phyloP scores from a whole-genome alignment of 2,888 invertebrate genomes.

The Rhingia campestris region DNA sequence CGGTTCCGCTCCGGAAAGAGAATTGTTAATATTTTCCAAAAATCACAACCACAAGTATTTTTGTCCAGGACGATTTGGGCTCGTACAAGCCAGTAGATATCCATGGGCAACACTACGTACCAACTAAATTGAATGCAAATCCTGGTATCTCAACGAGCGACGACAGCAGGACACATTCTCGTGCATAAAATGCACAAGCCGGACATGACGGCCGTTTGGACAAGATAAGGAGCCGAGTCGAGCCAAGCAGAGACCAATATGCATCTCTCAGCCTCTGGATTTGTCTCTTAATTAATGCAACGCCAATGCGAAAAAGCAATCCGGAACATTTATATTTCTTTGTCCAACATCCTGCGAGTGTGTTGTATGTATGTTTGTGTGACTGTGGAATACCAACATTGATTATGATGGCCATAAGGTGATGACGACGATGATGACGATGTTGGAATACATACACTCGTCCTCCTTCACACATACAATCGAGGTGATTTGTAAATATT shows the following conservation, averaged over 20 bases:
- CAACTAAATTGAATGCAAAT: slow-evolving; percentile 48
- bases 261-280: slow-evolving; percentile 34
- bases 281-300: slow-evolving; percentile 72
- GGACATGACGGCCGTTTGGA: slow-evolving; percentile 21
- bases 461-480: slow-evolving; percentile 45
- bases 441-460: neutral
- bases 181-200: slow-evolving; percentile 27
- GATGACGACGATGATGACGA: slow-evolving; percentile 17
- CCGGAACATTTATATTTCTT: slow-evolving; percentile 63
- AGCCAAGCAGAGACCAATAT: neutral
- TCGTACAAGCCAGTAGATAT: neutral
- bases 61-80: neutral
- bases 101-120: neutral
- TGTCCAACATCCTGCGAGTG: slow-evolving; percentile 26
- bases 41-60: slow-evolving; percentile 46
- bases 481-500: slow-evolving; percentile 71
- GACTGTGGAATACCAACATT: slow-evolving; percentile 21
- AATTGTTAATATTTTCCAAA: slow-evolving; percentile 58
- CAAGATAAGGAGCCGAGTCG: slow-evolving; percentile 41
- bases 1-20: slow-evolving; percentile 15
- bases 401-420: slow-evolving; percentile 36
- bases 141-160: slow-evolving; percentile 28
- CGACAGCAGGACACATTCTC: slow-evolving; percentile 29
- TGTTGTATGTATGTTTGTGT: neutral
- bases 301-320: slow-evolving; percentile 64